Conservation (phyloP, 2,113 vertebrate species). For the Emydura subglobosa region DNA sequence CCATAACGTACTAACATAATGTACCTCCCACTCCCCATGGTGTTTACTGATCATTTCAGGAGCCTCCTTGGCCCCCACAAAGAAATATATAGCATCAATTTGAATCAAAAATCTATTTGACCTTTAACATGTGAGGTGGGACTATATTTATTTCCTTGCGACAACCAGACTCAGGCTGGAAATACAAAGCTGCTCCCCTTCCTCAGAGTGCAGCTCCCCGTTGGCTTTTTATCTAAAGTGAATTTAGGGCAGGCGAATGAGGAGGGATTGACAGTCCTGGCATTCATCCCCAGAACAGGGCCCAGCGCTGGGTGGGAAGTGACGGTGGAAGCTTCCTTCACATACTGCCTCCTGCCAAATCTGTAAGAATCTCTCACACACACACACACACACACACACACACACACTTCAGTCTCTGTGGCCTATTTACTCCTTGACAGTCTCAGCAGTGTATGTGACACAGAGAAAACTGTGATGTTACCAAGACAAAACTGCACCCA, state of each 20-base stretch:
- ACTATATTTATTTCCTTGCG: background rate
- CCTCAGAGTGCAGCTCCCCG: background rate
- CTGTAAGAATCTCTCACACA: background rate
- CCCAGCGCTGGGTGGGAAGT: background rate
- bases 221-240: conserved; percentile 10
- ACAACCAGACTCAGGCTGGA: background rate
- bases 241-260: background rate
- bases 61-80: background rate
- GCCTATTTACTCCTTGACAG: background rate
- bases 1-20: conserved; percentile 7
- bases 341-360: background rate
- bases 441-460: background rate
- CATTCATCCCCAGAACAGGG: background rate
- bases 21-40: background rate
- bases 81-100: conserved; percentile 43
- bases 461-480: background rate
- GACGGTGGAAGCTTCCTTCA: conserved; percentile 5
- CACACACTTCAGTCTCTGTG: background rate
- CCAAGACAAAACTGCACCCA: background rate
- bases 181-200: background rate
- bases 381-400: background rate
- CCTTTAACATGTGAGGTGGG: background rate
- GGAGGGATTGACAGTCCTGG: background rate
- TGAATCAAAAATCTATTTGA: conserved; percentile 25
- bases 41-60: background rate